Evolutionary conservation across 2,797 vertebrate genomes (phyloP), one percentile per base, ranked within the genome.

Genomic region (Enoplosus armatus): DNA sequence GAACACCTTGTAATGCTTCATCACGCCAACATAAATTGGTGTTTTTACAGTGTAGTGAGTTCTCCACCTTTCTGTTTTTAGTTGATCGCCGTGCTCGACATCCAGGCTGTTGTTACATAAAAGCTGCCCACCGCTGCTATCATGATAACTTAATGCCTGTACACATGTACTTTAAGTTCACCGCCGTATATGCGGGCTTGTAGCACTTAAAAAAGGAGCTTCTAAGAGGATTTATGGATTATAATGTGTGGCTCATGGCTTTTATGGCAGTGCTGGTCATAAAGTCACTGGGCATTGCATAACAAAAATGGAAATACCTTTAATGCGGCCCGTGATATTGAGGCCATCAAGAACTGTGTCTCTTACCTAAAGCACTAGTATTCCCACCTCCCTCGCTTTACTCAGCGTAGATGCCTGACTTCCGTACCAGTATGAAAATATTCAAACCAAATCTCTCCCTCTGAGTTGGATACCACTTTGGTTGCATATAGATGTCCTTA

Each of bases 371-470:
- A 53, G 62, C 29, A n/a, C 2, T 20, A 26, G 31, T 29, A 66
- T 45, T 51, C 37, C 69, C 63, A 48, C 54, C 63, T 65, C 29
- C 6, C 63, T 56, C 64, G 65, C 59, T 60, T 61, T 8, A 47
- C 45, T 47, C 45, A 15, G 3, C 22, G 43, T 45, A 45, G 43
- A 8, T 45, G 18, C 51, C 54, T 26, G 27, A 27, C 64, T 47
- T 71, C 73, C 8, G n/a, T 1, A 27, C 50, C 70, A 27, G 35
- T 65, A 48, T 78, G 56, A 74, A 78, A 79, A 85, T 68, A 79
- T 86, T 51, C 15, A 48, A 60, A 63, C 8, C 26, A 59, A 64
- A 73, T 62, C 58, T 62, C 58, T 80, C 59, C 58, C 58, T 63
- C n/a, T 69, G 78, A 75, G 66, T 82, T 33, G 54, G 31, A 55